Percentiles rank a stretch among this genome's conserved stretches.
These are phyloP conservation scores for Gymnothorax javanicus DNA, from an alignment of 2,797 vertebrate species.

Conservation along the genomic window DNA sequence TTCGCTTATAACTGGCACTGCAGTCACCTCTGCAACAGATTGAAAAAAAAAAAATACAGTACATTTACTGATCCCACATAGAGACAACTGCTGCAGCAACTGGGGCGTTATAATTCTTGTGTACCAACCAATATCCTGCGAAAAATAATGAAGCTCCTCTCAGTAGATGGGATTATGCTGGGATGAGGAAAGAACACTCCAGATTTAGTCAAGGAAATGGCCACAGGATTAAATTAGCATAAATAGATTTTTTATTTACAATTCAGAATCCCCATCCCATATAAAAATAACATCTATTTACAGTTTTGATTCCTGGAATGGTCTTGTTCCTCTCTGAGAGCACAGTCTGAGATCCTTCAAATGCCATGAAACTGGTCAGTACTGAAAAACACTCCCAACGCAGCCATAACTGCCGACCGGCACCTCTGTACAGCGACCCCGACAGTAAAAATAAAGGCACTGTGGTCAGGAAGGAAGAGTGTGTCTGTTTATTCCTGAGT, in stretches of 20 bases:
- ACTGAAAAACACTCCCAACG: not conserved
- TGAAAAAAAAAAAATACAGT: not conserved
- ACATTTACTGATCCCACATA: not conserved
- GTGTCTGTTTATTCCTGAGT: conserved; percentile 28
- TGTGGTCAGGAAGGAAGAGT: conserved; percentile 44
- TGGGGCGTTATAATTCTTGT: not conserved
- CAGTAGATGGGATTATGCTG: not conserved
- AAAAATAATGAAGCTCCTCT: no score
- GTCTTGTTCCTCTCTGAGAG: conserved; percentile 39
- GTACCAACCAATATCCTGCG: not conserved
- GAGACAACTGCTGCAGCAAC: not conserved
- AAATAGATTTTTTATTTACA: conserved; percentile 80
- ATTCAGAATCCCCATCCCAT: conserved; percentile 60
- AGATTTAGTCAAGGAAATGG: conserved; percentile 3
- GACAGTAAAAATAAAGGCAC: conserved; percentile 4
- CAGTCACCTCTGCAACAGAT: not conserved
- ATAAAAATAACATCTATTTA: conserved; percentile 75
- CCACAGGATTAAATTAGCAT: conserved; percentile 62
- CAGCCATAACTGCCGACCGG: conserved; percentile 37
- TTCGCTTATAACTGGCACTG: not conserved
- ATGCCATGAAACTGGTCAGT: conserved; percentile 43
- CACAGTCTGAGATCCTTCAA: conserved; percentile 46
- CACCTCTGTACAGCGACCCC: conserved; percentile 30
- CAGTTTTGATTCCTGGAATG: conserved; percentile 58
- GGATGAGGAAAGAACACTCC: not conserved